These are phyloP conservation scores for Strongylocentrotus purpuratus DNA, from an alignment of 35 echinoderm and acorn worm genomes.

Conservation along the genomic window DNA sequence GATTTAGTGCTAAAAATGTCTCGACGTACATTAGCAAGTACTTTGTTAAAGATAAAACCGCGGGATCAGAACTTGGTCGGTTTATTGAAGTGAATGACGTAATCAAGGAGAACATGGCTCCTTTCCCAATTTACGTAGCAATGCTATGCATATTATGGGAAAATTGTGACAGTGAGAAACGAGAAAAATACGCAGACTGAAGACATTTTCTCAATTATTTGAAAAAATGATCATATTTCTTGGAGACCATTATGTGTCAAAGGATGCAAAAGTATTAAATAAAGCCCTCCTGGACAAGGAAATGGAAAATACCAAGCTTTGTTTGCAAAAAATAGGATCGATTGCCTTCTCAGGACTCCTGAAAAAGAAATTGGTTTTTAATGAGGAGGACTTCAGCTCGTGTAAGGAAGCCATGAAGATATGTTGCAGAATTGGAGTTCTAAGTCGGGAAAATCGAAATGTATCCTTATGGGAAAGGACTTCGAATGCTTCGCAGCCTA, in stretches of 20 bases:
- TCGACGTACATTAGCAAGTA: neutral
- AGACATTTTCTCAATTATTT: constrained; percentile 13
- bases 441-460: neutral
- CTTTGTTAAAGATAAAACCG: neutral
- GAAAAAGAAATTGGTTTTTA: neutral
- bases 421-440: neutral
- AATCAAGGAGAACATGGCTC: constrained; percentile 14
- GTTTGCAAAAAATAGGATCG: neutral
- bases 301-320: neutral
- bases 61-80: neutral
- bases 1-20: neutral
- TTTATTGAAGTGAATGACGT: neutral
- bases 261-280: neutral
- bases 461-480: neutral
- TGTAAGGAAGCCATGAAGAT: neutral
- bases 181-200: constrained; percentile 20
- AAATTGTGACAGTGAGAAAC: neutral
- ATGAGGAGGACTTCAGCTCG: neutral
- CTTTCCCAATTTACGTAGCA: neutral
- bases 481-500: no score
- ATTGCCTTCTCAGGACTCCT: neutral
- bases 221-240: neutral
- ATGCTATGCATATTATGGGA: neutral
- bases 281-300: neutral
- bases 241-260: neutral